Base-by-base conservation (phyloP, 2,113 vertebrate species). In the Larimichthys polyactis region DNA sequence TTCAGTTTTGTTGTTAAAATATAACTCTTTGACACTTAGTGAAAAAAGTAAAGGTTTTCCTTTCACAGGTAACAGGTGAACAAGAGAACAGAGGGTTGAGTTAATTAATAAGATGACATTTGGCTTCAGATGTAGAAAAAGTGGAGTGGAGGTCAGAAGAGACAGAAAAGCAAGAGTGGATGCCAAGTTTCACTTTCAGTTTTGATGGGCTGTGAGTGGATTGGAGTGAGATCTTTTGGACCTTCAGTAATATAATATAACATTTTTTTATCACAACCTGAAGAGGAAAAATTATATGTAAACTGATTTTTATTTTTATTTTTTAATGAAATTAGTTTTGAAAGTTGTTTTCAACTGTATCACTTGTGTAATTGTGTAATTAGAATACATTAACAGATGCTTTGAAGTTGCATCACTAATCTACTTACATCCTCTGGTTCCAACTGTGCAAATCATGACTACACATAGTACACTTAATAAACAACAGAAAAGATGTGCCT, bases 1-100 rank as follows among this genome's bases (percentile, higher is more conserved):
- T 24, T 65, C 29, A 64, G 44, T 11, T 79, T 63, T 63, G 67
- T 69, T 17, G 7, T 71, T 72, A 75, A 52, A 75, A 79, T 73
- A 54, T 76, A 48, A 73, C 62, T 59, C 60, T 81, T 14, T 49
- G 36, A 9, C 36, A 40, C 36, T 32, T 46, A n/a, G 11, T 0
- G 58, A 43, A 43, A 11, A 20, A 29, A 66, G 54, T 48, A 54
- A 32, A 32, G 49, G 49, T 16, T 40, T 27, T 54, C 16, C 20
- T 57, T 75, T 6, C 8, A 51, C 5, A 16, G 71, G 22, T 32
- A 32, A 49, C 14, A 68, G 22, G 11, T 55, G 10, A 22, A 17
- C 5, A 65, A 43, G n/a, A 52, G 36, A 60, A 51, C 10, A 0
- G 16, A 67, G 17, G 10, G 20, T 49, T 52, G 2, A 19, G 43